Base-by-base conservation (phyloP, 2,797 vertebrate genomes). In the Melanotaenia pygmaea region DNA sequence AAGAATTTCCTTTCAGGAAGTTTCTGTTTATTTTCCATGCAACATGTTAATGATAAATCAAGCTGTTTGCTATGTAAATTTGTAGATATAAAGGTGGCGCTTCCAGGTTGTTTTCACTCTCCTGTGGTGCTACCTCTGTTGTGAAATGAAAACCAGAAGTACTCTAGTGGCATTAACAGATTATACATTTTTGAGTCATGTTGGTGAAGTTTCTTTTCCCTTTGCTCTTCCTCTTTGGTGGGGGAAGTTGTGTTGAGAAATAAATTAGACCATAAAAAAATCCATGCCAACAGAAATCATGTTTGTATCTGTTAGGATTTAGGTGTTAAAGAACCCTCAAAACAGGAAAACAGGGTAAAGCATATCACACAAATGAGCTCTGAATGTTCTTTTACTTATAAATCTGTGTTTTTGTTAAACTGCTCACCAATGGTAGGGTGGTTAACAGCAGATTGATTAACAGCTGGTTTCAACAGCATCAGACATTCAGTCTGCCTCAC, bases 161-260 rank as follows among this genome's bases (percentile, higher is more conserved):
- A 45, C 51, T 22, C 11, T 22, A 11, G 20, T 16, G 37, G 35
- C 14, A 47, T 47, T n/a, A 47, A 18, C 7, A 5, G 43, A 20
- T 20, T 22, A 11, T 61, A 9, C 0, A 12, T 12, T 69, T 24
- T 3, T 67, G 30, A 66, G 20, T 43, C 5, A 14, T 30, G 10
- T 40, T 20, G 50, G 37, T 64, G 1, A 18, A 38, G 62, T 87
- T 86, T 82, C 74, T 67, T 10, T 37, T 20, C 22, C 43, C 8
- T 50, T 28, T 53, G 43, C 77, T 67, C 80, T 88, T 88, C 77
- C 79, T 80, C 77, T 82, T 90, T 58, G 45, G 2, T 37, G 18
- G 45, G 32, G 80, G 84, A 88, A 88, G 77, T 85, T 57, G 13
- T 50, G 11, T 65, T 40, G 2, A 69, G 67, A 81, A 77, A 30